Percentiles rank a stretch among this genome's conserved stretches.
Conservation (phyloP, 2,113 vertebrate genomes). For the human region DNA sequence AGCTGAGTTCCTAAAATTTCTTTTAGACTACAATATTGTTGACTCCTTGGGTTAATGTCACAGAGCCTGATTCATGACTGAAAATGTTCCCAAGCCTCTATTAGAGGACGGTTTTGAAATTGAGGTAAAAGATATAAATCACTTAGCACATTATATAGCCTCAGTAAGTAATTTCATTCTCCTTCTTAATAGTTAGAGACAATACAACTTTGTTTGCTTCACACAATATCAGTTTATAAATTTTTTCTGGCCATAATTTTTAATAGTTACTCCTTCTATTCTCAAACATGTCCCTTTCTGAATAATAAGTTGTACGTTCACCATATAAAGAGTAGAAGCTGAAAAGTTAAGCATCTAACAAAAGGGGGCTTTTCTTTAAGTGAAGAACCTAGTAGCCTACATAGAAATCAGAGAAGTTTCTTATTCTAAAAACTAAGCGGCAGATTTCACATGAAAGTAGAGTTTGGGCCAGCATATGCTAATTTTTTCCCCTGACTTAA, state of each 20-base stretch:
- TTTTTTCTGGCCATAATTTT: neutral
- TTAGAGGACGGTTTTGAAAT: neutral
- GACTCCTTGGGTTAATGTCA: neutral
- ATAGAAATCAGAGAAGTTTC: neutral
- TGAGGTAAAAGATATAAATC: neutral
- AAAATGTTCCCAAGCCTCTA: neutral
- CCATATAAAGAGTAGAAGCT: neutral
- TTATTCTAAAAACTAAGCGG: neutral
- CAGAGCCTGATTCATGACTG: neutral
- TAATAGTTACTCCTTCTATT: neutral
- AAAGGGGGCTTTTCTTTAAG: neutral
- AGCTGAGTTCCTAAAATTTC: conserved; percentile 44
- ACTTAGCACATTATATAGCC: neutral
- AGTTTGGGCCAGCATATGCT: neutral
- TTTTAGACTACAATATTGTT: neutral
- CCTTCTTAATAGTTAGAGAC: neutral
- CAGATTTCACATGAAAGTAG: neutral
- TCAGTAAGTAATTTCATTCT: neutral
- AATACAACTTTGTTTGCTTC: neutral
- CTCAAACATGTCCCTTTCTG: neutral
- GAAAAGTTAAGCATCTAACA: neutral
- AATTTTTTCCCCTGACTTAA: neutral
- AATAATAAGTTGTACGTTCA: neutral
- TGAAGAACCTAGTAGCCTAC: neutral
- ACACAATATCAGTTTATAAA: neutral